Percentiles rank a stretch among this genome's conserved stretches.
phyloP scores from a whole-genome alignment of 2,113 vertebrate genomes.

The Eudyptes chrysolophus region DNA sequence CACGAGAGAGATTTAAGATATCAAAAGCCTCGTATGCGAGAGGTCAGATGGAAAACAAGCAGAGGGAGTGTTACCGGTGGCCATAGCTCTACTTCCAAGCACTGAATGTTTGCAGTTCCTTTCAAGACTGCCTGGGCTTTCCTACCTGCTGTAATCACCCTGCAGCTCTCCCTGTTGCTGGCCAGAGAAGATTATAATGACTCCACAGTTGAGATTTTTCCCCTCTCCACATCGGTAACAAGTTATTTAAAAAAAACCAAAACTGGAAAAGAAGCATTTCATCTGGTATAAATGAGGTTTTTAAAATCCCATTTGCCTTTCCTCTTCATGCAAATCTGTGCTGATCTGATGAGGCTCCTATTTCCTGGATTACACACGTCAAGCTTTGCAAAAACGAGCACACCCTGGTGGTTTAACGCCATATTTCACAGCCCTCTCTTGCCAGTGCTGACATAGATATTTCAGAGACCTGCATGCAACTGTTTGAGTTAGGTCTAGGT shows the following conservation, averaged over 20 bases:
- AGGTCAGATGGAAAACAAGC: background rate
- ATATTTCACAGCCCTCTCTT: background rate
- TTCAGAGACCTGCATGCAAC: slow-evolving; percentile 30
- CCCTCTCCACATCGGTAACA: background rate
- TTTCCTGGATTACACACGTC: slow-evolving; percentile 65
- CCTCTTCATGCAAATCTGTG: slow-evolving; percentile 58
- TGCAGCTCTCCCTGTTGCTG: background rate
- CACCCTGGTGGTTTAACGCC: background rate
- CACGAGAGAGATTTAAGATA: background rate
- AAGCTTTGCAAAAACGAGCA: slow-evolving; percentile 38
- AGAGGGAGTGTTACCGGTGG: background rate
- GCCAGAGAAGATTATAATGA: background rate
- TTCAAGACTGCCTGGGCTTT: background rate
- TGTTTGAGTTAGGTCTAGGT: slow-evolving; percentile 42
- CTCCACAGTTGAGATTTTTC: background rate
- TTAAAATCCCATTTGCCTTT: slow-evolving; percentile 69
- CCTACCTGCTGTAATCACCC: background rate
- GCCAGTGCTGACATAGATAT: background rate
- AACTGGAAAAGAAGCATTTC: slow-evolving; percentile 33
- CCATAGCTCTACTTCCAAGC: background rate
- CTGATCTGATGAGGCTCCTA: slow-evolving; percentile 66
- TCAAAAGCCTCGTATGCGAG: background rate
- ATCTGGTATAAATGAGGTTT: slow-evolving; percentile 60
- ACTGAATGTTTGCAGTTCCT: background rate
- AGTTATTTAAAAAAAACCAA: slow-evolving; percentile 7